Base-by-base conservation (phyloP, 2,113 vertebrate species). In the Ailurus styani region DNA sequence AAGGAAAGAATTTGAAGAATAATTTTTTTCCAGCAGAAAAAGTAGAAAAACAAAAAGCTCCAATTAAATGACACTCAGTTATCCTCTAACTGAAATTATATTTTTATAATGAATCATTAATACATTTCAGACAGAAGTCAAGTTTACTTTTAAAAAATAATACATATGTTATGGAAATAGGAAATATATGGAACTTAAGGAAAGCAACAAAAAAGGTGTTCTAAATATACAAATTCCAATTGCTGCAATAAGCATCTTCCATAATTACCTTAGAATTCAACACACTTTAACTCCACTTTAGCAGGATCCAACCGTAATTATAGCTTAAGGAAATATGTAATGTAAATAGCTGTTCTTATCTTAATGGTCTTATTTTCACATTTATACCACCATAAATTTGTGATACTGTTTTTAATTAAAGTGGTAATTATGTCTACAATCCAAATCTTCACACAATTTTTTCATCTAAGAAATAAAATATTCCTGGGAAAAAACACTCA, bases 401-500 rank as follows among this genome's bases (percentile, higher is more conserved):
- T 83, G 17, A 70, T 86, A 91, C 21, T 95, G 47, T 73, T 91
- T 96, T 82, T 82, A 50, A 91, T 21, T 47, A 88, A 50, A 25
- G 60, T 14, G 79, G 27, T 31, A 82, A 89, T 45, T 82, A 34
- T 50, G 92, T 47, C 6, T 73, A 42, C 20, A 79, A 52, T 91
- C 6, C 10, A 84, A 89, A 85, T 66, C 25, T 82, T 47, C 81
- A 85, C 1, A 50, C 0, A 75, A 92, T 37, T 91, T 94, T 75
- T 96, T 96, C 5, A 50, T 31, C 17, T 68, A 94, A 86, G 54
- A 95, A 90, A 95, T 47, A 86, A 87, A 77, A 62, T 72, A 25
- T 0, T 25, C 18, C 12, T 29, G n/a, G 42, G 40, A 17, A 81
- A 73, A 90, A 87, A 47, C 42, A 88, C 37, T 60, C 5, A 81